Base-by-base conservation (phyloP, 2,888 invertebrate species). In the Erebia epiphron region DNA sequence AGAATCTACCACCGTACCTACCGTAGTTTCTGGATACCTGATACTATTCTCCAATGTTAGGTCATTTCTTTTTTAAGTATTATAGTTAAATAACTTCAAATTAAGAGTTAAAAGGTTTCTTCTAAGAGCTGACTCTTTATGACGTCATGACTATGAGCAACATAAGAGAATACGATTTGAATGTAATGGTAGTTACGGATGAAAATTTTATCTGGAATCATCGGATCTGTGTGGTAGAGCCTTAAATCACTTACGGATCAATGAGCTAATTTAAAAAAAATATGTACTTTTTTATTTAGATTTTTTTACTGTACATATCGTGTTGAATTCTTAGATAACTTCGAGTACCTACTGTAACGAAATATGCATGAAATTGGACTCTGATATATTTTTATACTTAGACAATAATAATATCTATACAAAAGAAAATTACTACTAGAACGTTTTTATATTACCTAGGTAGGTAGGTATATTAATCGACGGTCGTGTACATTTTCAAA, bases 401-500 rank as follows among this genome's bases (percentile, higher is more conserved):
- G 26, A 35, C 41, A 21, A 57, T 57, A 54, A 10, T 10, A 50
- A n/a, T 50, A 21, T 52, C 16, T 52, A 58, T 64, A 35, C 49
- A 35, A 65, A 58, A 66, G 9, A 16, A 66, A 35, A 49, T 72
- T 11, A n/a, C 8, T 41, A 66, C 64, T 68, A 65, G 72, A 68
- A 72, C 70, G 68, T 70, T 72, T 72, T 72, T 70, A 70, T 66
- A 72, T 65, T 65, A 35, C 26, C n/a, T 21, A 21, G 1, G 2
- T 26, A 26, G 3, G 2, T 57, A 50, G 41, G 43, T 67, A 68
- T 72, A 67, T 68, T 58, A 18, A 70, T 70, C 68, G 68, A 68
- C 63, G n/a, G 66, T 70, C 68, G 68, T 71, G 60, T 71, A 71
- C 68, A 65, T 71, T 71, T 69, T 73, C 70, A 65, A 7, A 65